A percentile compares a stretch with the other conserved stretches of the same genome.
Conservation (phyloP, 2,888 invertebrate species). For the Melanostoma mellinum region DNA sequence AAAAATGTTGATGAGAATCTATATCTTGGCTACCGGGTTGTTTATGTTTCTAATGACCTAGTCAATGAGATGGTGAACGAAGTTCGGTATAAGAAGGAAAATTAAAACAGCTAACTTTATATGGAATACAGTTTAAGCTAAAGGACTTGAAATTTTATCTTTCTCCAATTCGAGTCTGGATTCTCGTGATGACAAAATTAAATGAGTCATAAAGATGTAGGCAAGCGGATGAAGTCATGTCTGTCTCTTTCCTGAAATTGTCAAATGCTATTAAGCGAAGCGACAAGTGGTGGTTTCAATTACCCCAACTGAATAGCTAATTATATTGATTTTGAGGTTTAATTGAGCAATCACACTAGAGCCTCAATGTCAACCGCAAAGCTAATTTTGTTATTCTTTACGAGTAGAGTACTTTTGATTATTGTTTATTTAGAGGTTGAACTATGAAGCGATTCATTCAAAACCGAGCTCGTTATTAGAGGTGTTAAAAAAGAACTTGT, state of each 20-base stretch:
- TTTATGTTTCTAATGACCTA: conserved; percentile 44
- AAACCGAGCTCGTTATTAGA: background rate
- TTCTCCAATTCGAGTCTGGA: background rate
- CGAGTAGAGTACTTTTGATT: conserved; percentile 1
- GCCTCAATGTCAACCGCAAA: conserved; percentile 45
- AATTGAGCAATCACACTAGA: conserved; percentile 40
- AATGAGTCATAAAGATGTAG: too few species aligned
- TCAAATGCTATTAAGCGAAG: background rate
- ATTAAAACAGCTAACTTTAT: background rate
- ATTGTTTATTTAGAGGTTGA: background rate
- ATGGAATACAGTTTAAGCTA: conserved; percentile 11
- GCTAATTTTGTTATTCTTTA: conserved; percentile 34
- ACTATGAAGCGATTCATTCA: background rate
- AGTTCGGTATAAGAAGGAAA: conserved; percentile 33
- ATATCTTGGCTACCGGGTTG: conserved; percentile 35
- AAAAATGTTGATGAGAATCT: conserved; percentile 2
- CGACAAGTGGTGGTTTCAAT: background rate
- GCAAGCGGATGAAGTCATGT: too few species aligned
- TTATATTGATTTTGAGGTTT: conserved; percentile 12
- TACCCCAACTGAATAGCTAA: conserved; percentile 20
- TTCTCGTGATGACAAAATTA: too few species aligned
- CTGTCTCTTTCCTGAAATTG: background rate
- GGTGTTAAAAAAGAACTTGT: conserved; percentile 1
- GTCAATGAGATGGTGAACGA: conserved; percentile 26
- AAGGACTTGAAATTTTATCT: conserved; percentile 12